Evolutionary conservation across 2,797 vertebrate species (phyloP).

Genomic region (Hyperoplus lanceolatus): DNA sequence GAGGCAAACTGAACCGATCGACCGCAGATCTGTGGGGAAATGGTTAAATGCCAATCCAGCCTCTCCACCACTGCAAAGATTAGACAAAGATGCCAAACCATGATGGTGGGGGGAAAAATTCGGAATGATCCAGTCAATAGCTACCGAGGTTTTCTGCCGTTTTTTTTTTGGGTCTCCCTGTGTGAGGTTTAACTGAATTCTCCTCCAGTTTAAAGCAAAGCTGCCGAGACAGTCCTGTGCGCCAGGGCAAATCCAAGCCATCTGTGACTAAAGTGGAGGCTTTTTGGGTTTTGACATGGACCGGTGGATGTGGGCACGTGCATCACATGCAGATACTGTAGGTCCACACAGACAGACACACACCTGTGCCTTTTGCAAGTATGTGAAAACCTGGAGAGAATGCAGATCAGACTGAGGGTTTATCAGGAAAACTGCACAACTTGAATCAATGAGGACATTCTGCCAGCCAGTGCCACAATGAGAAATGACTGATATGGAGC

Average conservation of each 20-base stretch:
- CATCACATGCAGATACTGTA: slow-evolving; percentile 24
- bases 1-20: slow-evolving; percentile 40
- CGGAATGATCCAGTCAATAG: slow-evolving; percentile 42
- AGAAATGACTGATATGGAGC: background rate
- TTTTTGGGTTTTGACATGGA: slow-evolving; percentile 28
- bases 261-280: slow-evolving; percentile 53
- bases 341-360: slow-evolving; percentile 5
- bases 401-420: background rate
- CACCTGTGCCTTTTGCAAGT: slow-evolving; percentile 41
- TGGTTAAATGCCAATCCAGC: slow-evolving; percentile 19
- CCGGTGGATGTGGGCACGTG: slow-evolving; percentile 22
- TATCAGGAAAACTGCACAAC: slow-evolving; percentile 24
- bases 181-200: slow-evolving; percentile 53
- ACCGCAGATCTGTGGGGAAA: slow-evolving; percentile 50
- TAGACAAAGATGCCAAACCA: slow-evolving; percentile 56
- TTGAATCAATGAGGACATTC: slow-evolving; percentile 8
- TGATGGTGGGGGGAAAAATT: slow-evolving; percentile 42
- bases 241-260: slow-evolving; percentile 53
- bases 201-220: slow-evolving; percentile 35
- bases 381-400: slow-evolving; percentile 22
- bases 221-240: slow-evolving; percentile 32
- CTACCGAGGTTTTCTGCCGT: slow-evolving; percentile 39
- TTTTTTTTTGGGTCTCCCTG: slow-evolving; percentile 38
- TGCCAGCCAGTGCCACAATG: slow-evolving; percentile 11
- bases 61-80: slow-evolving; percentile 30